Evolutionary conservation across 2,113 vertebrate genomes (phyloP).

Genomic region (Saguinus imperator): DNA sequence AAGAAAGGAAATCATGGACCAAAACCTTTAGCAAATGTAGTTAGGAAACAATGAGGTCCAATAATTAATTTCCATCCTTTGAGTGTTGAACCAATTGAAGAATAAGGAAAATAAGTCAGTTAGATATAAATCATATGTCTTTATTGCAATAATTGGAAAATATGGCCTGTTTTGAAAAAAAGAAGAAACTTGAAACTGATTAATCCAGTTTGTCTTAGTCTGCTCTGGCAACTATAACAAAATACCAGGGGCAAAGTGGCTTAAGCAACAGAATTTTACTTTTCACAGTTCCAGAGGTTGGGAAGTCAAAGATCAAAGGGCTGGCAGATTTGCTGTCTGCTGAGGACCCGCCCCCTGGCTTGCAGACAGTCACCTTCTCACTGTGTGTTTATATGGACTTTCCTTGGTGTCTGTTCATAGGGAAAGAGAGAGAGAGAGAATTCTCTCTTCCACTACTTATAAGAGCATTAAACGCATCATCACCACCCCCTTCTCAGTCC

Average conservation of each 20-base stretch:
- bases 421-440: neutral
- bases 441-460: neutral
- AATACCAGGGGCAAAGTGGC: neutral
- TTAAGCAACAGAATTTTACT: neutral
- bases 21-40: neutral
- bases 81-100: neutral
- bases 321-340: neutral
- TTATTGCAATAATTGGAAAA: neutral
- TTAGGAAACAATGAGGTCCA: neutral
- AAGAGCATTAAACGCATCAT: neutral
- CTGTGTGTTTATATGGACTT: neutral
- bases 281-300: neutral
- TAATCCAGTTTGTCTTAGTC: neutral
- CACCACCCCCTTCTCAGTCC: neutral
- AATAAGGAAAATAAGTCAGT: neutral
- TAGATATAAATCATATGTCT: neutral
- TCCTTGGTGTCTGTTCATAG: neutral
- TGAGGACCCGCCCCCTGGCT: neutral
- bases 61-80: neutral
- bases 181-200: neutral
- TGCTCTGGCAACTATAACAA: neutral
- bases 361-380: neutral
- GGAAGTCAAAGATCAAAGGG: neutral
- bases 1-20: neutral
- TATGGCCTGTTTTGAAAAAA: neutral